Conservation (phyloP, 2,113 vertebrate species). For the Nannobrachium achirus region DNA sequence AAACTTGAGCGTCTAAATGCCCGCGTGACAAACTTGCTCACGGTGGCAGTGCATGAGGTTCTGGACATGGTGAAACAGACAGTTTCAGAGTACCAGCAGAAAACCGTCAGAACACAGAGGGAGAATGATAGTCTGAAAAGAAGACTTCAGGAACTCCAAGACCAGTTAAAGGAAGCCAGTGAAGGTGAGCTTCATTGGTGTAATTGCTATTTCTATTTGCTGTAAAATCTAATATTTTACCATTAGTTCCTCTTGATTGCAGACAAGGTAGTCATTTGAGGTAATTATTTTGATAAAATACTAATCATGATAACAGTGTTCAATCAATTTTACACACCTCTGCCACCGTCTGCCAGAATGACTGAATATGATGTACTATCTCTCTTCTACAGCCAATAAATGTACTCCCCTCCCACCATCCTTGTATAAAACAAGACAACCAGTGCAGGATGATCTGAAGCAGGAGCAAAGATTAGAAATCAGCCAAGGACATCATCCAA, state of each 20-base stretch:
- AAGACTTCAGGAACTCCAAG: slow-evolving; percentile 65
- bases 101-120: slow-evolving; percentile 69
- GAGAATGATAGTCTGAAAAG: slow-evolving; percentile 72
- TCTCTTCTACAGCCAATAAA: no score
- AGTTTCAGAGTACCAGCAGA: slow-evolving; percentile 71
- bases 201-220: background rate
- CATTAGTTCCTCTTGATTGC: background rate
- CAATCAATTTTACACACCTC: background rate
- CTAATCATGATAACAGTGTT: background rate
- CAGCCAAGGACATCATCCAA: background rate
- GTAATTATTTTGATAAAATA: no score
- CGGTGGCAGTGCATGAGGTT: slow-evolving; percentile 70
- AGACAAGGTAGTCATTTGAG: background rate
- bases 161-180: slow-evolving; percentile 2
- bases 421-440: background rate
- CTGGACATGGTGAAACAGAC: slow-evolving; percentile 76
- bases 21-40: slow-evolving; percentile 71
- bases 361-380: no score
- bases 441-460: background rate
- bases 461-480: background rate
- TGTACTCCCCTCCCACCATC: no score
- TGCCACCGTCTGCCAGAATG: no score
- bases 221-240: background rate
- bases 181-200: no score
- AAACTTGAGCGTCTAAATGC: slow-evolving; percentile 71